Evolutionary conservation across 2,113 vertebrate species (phyloP).

Genomic region (Suricata suricatta): DNA sequence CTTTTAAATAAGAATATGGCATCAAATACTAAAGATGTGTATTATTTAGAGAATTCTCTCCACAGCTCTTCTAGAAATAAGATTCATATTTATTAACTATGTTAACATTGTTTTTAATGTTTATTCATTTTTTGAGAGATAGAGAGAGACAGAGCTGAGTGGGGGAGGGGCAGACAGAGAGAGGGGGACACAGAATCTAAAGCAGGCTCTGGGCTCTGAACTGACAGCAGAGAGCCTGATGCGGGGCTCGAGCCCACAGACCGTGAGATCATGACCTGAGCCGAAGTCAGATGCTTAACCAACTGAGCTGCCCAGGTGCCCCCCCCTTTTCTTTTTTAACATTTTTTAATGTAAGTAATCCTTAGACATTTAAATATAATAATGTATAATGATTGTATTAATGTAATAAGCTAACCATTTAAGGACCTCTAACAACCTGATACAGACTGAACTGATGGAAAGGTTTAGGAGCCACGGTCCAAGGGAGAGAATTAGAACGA

Average conservation of each 20-base stretch:
- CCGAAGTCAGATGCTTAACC: too few species aligned
- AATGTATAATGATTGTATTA: neutral
- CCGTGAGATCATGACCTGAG: too few species aligned
- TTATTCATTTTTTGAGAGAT: too few species aligned
- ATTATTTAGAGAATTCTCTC: neutral
- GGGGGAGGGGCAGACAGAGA: too few species aligned
- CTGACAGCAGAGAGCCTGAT: too few species aligned
- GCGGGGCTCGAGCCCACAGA: too few species aligned
- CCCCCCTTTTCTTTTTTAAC: neutral
- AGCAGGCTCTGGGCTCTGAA: too few species aligned
- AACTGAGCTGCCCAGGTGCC: too few species aligned
- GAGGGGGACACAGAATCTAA: too few species aligned
- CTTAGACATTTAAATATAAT: neutral
- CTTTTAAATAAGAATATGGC: neutral
- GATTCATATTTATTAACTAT: neutral
- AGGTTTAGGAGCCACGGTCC: neutral
- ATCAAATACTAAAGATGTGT: neutral
- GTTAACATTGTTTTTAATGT: neutral
- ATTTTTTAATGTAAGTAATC: neutral
- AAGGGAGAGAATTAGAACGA: neutral
- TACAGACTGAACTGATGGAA: neutral
- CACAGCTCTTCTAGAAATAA: neutral
- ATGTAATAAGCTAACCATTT: neutral
- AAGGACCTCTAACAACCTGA: neutral
- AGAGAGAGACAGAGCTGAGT: neutral